Evolutionary conservation across 2,888 invertebrate species (phyloP).

Genomic region (Phymatocera aterrima): DNA sequence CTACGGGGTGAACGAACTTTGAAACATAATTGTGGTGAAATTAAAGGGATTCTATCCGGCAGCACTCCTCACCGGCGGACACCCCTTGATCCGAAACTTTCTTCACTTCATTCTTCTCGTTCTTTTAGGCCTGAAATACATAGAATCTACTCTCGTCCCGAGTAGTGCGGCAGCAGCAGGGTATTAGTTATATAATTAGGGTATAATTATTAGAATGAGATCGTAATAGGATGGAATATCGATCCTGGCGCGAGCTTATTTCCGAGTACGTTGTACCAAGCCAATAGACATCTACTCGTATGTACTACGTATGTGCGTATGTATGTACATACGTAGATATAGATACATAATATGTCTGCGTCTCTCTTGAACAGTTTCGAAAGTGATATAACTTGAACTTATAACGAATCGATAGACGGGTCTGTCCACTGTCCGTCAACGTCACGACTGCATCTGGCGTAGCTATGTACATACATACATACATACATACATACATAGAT

Average conservation of each 20-base stretch:
- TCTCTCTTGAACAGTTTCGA: neutral
- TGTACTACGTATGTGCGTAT: neutral
- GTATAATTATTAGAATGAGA: slow-evolving; percentile 43
- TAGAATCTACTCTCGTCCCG: too few relatives aligned
- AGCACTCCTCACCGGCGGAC: neutral
- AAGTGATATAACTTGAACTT: slow-evolving; percentile 27
- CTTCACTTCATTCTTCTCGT: neutral
- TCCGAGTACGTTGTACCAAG: too few relatives aligned
- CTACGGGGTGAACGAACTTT: slow-evolving; percentile 40
- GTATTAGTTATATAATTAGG: too few relatives aligned
- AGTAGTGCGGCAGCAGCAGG: too few relatives aligned
- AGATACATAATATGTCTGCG: neutral
- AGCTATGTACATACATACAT: neutral
- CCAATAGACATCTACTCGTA: too few relatives aligned
- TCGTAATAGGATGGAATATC: slow-evolving; percentile 42
- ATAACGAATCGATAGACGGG: slow-evolving; percentile 14
- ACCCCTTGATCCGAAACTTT: neutral
- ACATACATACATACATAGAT: too few relatives aligned
- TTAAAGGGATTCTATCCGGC: slow-evolving; percentile 27
- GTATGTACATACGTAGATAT: neutral
- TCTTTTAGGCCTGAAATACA: neutral
- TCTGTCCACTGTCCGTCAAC: slow-evolving; percentile 14
- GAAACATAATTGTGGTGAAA: slow-evolving; percentile 31
- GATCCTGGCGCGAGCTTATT: slow-evolving; percentile 17
- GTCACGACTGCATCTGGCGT: neutral